Base-by-base conservation (phyloP, 2,888 invertebrate species). In the Lamellibrachia satsuma region DNA sequence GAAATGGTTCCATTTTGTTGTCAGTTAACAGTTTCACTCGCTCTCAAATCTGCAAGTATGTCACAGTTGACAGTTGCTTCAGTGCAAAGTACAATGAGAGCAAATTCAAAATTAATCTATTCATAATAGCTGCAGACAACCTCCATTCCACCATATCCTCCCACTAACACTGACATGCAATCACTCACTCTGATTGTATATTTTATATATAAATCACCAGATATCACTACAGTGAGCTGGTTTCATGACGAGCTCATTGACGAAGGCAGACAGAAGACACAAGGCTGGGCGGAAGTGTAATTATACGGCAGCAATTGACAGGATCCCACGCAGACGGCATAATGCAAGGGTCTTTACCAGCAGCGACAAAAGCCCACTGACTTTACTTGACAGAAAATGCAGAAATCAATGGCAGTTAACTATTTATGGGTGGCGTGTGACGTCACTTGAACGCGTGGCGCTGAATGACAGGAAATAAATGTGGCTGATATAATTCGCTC, bases 401-500 rank as follows among this genome's bases (percentile, higher is more conserved):
- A 75, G 75, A 75, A 75, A 75, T 75, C 75, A 75, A 75, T 75
- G 75, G 75, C 75, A 75, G 75, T 75, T 75, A 75, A 75, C 75
- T 75, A 75, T 75, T 75, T 75, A 75, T 75, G 75, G 75, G 22
- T 75, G 75, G n/a, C 75, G n/a, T 75, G 75, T 75, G 75, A 75
- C 75, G 75, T 75, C 75, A 75, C 75, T 15, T 15, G 75, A 75
- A 15, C 22, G 75, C 15, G 15, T 15, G 75, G 22, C 6, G n/a
- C 75, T 22, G 75, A 22, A 22, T 0, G 22, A 22, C 75, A 75
- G 75, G 75, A 75, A 75, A 15, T 75, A 75, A n/a, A 75, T 22
- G n/a, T n/a, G 75, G 75, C 75, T 75, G 75, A 22, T n/a, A 22
- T 22, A 22, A n/a, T 75, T 75, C 22, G 22, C 22, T 75, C 75